Percentiles rank a stretch among this genome's conserved stretches.
These are phyloP conservation scores for Volucella inanis DNA, from an alignment of 2,888 invertebrate species.

Conservation along the genomic window DNA sequence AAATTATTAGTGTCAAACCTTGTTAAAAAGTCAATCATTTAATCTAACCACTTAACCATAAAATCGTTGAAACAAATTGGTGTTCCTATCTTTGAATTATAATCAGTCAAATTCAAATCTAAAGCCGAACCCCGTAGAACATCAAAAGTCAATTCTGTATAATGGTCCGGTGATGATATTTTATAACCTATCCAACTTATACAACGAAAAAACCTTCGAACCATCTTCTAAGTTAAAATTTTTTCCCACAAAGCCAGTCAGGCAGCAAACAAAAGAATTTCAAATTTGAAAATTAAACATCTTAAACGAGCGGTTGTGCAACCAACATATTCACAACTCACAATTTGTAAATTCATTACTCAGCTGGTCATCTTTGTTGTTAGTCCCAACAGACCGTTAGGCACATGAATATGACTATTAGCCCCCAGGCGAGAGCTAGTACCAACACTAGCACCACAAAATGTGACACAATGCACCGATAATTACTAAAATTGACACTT, in stretches of 20 bases:
- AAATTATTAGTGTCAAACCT: too few species aligned
- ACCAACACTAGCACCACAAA: neutral
- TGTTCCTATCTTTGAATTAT: slow-evolving; percentile 18
- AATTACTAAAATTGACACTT: slow-evolving; percentile 51
- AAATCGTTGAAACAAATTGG: slow-evolving; percentile 40
- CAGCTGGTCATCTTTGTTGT: slow-evolving; percentile 47
- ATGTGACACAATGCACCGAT: slow-evolving; percentile 24
- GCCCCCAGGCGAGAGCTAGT: slow-evolving; percentile 1
- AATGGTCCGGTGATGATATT: neutral
- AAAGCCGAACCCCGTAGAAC: slow-evolving; percentile 34
- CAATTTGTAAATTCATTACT: slow-evolving; percentile 56
- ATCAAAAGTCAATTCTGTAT: slow-evolving; percentile 51
- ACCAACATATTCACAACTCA: slow-evolving; percentile 63
- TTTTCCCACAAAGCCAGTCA: slow-evolving; percentile 26
- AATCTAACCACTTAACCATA: neutral
- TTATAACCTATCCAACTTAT: slow-evolving; percentile 8
- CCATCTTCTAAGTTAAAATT: slow-evolving; percentile 2
- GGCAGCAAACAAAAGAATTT: slow-evolving; percentile 59
- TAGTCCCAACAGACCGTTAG: slow-evolving; percentile 49
- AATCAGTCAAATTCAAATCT: slow-evolving; percentile 26
- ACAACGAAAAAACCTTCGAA: slow-evolving; percentile 22
- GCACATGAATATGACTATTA: neutral
- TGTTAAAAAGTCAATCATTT: neutral
- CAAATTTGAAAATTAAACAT: slow-evolving; percentile 61
- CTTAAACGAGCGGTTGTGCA: slow-evolving; percentile 48